phyloP scores from a whole-genome alignment of 2,797 vertebrate species.

The Chelidonichthys spinosus region DNA sequence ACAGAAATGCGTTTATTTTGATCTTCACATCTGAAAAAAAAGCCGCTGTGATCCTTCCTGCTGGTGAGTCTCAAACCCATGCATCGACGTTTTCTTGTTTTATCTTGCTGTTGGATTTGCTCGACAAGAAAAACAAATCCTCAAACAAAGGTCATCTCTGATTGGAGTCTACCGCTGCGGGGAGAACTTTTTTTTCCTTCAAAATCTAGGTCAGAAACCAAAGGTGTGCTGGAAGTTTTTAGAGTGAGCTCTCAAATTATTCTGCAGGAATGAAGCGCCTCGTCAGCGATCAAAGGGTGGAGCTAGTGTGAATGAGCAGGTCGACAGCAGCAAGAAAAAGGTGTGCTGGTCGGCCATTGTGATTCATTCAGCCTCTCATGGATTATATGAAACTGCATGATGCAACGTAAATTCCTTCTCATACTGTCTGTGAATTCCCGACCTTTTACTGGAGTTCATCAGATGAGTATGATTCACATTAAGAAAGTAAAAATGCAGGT shows the following conservation, averaged over 20 bases:
- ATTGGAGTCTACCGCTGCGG: neutral
- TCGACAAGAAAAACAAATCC: neutral
- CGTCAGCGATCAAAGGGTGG: constrained; percentile 12
- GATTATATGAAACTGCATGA: neutral
- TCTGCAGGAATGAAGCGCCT: neutral
- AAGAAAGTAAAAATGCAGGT: neutral
- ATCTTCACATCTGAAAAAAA: constrained; percentile 13
- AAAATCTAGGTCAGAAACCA: constrained; percentile 27
- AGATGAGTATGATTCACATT: neutral
- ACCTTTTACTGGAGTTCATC: neutral
- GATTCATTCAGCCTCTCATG: constrained; percentile 1
- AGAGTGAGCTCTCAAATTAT: neutral
- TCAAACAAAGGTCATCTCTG: neutral
- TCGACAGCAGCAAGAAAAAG: constrained; percentile 1
- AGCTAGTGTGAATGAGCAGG: constrained; percentile 13
- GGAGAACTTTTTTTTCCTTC: neutral
- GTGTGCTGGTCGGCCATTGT: neutral
- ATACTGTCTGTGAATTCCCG: neutral
- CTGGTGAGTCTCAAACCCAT: constrained; percentile 56
- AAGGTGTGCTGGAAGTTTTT: constrained; percentile 15
- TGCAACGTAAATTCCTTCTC: neutral
- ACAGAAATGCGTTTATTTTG: neutral
- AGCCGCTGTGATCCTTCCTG: constrained; percentile 16
- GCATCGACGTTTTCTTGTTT: neutral
- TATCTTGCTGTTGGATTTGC: constrained; percentile 2